phyloP scores from a whole-genome alignment of 2,797 vertebrate genomes.

The Paedocypris micromegethes region DNA sequence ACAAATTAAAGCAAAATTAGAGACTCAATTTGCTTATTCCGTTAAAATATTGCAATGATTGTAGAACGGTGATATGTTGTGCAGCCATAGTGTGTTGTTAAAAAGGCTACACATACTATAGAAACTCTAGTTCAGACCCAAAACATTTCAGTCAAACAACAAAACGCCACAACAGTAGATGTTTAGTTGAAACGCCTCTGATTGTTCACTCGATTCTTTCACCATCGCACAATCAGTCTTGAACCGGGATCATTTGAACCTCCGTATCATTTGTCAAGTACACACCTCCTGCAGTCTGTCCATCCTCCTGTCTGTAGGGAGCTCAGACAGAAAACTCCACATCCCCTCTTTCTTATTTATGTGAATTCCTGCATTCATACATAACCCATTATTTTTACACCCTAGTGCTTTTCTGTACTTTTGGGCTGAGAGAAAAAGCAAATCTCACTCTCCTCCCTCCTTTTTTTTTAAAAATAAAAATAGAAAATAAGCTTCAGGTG shows the following conservation, averaged over 20 bases:
- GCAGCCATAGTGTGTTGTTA: too few relatives aligned
- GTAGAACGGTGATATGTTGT: too few relatives aligned
- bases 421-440: constrained; percentile 9
- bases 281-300: constrained; percentile 17
- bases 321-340: constrained; percentile 7
- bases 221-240: background rate
- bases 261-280: constrained; percentile 26
- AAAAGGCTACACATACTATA: too few relatives aligned
- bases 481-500: constrained; percentile 11
- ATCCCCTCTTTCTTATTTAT: constrained; percentile 15
- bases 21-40: too few relatives aligned
- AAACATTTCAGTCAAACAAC: too few relatives aligned
- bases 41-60: too few relatives aligned
- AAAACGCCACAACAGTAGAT: too few relatives aligned
- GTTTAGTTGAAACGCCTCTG: too few relatives aligned
- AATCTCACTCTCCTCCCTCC: constrained; percentile 15
- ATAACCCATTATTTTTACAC: constrained; percentile 41
- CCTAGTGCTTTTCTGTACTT: constrained; percentile 17
- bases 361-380: constrained; percentile 21
- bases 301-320: constrained; percentile 6
- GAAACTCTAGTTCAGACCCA: too few relatives aligned
- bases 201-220: background rate
- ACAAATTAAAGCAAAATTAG: too few relatives aligned
- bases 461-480: constrained; percentile 23
- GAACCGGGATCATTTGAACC: background rate